Conservation (phyloP, 2,113 vertebrate genomes). For the Heterotilapia buettikoferi region DNA sequence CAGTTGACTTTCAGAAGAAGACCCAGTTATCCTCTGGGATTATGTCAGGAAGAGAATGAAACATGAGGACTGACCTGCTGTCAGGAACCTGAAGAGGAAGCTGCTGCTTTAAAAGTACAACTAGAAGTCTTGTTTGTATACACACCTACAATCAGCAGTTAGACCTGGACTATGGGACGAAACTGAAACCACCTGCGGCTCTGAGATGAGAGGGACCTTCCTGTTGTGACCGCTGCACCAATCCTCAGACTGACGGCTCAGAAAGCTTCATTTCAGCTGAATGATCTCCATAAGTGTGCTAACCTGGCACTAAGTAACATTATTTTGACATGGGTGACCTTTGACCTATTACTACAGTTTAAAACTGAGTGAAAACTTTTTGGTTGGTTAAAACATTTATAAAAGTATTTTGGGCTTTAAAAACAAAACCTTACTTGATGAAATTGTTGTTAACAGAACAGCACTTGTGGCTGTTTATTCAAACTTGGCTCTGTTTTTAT, state of each 20-base stretch:
- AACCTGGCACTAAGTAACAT: background rate
- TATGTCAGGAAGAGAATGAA: background rate
- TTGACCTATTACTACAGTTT: background rate
- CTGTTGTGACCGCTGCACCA: background rate
- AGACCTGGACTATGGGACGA: background rate
- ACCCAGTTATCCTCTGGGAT: background rate
- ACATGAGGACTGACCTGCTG: background rate
- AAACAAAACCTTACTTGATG: background rate
- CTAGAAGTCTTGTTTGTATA: accelerated
- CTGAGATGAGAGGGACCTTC: accelerated
- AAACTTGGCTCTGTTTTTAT: background rate
- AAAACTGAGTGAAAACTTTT: background rate
- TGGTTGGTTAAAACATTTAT: background rate
- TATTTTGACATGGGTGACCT: background rate
- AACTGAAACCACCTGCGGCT: accelerated
- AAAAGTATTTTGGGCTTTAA: background rate
- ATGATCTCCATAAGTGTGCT: background rate
- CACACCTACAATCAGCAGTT: background rate
- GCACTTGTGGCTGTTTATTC: background rate
- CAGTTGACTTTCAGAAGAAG: accelerated
- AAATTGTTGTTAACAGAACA: background rate
- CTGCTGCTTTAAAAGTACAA: accelerated
- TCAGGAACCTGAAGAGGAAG: background rate
- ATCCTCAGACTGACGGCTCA: background rate
- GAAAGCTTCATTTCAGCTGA: background rate